Base-by-base conservation (phyloP, 1,140 invertebrate species). In the Papilio helenus region DNA sequence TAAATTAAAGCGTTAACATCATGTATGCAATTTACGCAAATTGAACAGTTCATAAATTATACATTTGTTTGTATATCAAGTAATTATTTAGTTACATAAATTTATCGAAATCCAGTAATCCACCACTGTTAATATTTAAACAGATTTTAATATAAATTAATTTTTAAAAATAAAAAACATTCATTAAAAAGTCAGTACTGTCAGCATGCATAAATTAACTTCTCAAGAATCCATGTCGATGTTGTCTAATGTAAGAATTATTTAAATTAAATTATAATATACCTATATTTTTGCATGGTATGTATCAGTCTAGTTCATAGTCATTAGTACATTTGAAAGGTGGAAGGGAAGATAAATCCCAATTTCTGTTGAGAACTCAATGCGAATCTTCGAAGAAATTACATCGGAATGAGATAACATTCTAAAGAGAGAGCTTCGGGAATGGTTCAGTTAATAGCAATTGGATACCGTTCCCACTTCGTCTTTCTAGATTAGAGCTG, bases 401-500 rank as follows among this genome's bases (percentile, higher is more conserved):
- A 76, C 73, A 76, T 76, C 29, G 73, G 29, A 76, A 76, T 34
- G 73, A 58, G 73, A 76, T 76, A 76, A 76, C 73, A 58, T 76
- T 76, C 46, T 55, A 55, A 76, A 76, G 73, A 76, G 49, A 58
- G 49, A 76, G 49, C 46, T 58, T 58, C 16, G 46, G 29, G 29
- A 76, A 34, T 76, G 73, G 49, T 76, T 76, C 73, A 58, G 49
- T 76, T 76, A 58, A 76, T 55, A 76, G 73, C 73, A 76, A 76
- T 55, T 76, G 73, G 49, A 76, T 76, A 76, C 73, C 73, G 49
- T 76, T 76, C 29, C 73, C 73, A 76, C 46, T 76, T 29, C 73
- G 73, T 76, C 49, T 76, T 76, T 34, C 73, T 34, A 76, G 73
- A 76, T 76, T 76, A 76, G 73, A 76, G 73, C 73, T 76, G 73